phyloP scores from a whole-genome alignment of 1,140 invertebrate genomes.

The Zaprionus ghesquierei region DNA sequence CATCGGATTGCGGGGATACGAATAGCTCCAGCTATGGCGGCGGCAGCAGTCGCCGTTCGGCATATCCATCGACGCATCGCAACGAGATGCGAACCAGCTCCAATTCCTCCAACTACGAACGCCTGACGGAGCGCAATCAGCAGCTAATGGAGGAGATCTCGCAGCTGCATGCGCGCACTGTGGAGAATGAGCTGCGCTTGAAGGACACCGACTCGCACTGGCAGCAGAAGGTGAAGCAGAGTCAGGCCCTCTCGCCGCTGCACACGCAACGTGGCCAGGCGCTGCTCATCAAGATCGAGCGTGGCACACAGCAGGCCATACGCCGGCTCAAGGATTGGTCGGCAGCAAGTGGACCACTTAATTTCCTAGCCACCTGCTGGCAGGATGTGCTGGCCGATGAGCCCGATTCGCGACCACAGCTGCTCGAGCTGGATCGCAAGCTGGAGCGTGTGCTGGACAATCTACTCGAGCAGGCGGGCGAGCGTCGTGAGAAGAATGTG shows the following conservation, averaged over 20 bases:
- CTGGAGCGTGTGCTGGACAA: conserved; percentile 33
- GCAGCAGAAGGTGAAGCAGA: not conserved
- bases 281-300: conserved; percentile 2
- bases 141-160: conserved; percentile 24
- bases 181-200: conserved; percentile 9
- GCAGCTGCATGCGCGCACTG: conserved; percentile 5
- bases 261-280: not conserved
- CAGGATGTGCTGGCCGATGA: conserved; percentile 25
- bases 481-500: conserved; percentile 43
- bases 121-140: conserved; percentile 9
- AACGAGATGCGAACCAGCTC: not conserved
- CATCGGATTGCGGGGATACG: not conserved
- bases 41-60: not conserved
- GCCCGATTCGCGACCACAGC: not conserved
- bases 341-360: not conserved
- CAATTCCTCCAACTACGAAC: not conserved
- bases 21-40: not conserved
- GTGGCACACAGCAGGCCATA: conserved; percentile 21
- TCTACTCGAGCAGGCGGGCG: conserved; percentile 27
- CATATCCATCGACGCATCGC: too few relatives aligned
- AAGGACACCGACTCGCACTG: not conserved
- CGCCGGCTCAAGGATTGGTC: conserved; percentile 36
- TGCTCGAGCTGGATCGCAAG: conserved; percentile 40
- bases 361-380: conserved; percentile 41
- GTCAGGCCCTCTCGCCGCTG: not conserved